These are phyloP conservation scores for Erynnis tages DNA, from an alignment of 2,888 invertebrate genomes.

Conservation along the genomic window DNA sequence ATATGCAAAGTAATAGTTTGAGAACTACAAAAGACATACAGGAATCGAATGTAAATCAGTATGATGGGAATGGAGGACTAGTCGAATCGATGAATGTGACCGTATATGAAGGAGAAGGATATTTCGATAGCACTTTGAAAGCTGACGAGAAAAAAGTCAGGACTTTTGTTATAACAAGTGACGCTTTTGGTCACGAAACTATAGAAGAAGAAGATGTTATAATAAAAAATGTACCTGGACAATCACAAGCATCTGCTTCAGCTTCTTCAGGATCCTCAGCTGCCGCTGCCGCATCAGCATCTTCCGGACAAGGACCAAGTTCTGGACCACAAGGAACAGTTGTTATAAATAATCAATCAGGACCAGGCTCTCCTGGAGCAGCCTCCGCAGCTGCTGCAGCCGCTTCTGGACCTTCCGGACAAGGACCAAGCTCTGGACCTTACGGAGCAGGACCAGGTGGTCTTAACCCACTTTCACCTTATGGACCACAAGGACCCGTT, in stretches of 20 bases:
- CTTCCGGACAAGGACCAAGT: not conserved
- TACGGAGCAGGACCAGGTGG: not conserved
- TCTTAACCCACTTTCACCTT: not conserved
- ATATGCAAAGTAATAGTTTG: not conserved
- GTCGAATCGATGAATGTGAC: slow-evolving; percentile 11
- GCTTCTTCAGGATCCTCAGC: not conserved
- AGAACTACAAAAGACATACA: not conserved
- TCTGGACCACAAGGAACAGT: not conserved
- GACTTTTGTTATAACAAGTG: slow-evolving; percentile 43
- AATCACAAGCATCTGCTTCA: not conserved
- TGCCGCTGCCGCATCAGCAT: no score
- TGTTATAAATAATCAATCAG: no score
- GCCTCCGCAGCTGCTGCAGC: no score
- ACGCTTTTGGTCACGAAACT: slow-evolving; percentile 46
- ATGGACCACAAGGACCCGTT: not conserved
- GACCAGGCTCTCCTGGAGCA: no score
- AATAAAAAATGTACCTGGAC: slow-evolving; percentile 40
- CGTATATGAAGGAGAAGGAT: slow-evolving; percentile 10
- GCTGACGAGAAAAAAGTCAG: slow-evolving; percentile 42
- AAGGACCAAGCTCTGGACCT: not conserved
- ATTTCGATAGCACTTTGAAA: slow-evolving; percentile 29
- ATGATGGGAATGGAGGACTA: slow-evolving; percentile 37
- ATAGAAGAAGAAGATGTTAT: slow-evolving; percentile 56
- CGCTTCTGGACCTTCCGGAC: no score
- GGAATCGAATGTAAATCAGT: not conserved